phyloP scores from a whole-genome alignment of 1,140 invertebrate genomes.

The Liolophura sinensis region DNA sequence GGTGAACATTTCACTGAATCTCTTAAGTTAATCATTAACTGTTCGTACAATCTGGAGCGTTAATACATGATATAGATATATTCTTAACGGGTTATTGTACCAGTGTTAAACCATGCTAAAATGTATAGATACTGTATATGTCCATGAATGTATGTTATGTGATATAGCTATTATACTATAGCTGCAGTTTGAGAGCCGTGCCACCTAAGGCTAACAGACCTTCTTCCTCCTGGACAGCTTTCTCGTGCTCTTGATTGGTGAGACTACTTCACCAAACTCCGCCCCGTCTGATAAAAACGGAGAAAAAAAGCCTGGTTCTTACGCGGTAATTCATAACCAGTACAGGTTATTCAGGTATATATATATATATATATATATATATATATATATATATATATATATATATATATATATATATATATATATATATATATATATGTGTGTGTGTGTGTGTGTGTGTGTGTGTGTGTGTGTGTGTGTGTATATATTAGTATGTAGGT shows the following conservation, averaged over 20 bases:
- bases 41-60: too few relatives aligned
- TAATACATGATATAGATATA: too few relatives aligned
- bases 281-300: neutral
- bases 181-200: too few relatives aligned
- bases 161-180: too few relatives aligned
- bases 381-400: constrained; percentile 8
- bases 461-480: constrained; percentile 12
- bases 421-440: constrained; percentile 9
- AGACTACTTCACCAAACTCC: constrained; percentile 1
- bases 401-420: constrained; percentile 6
- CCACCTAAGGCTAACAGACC: neutral
- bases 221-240: neutral
- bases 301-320: neutral
- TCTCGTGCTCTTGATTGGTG: neutral
- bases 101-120: too few relatives aligned
- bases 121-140: too few relatives aligned
- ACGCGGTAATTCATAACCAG: neutral
- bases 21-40: too few relatives aligned
- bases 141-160: too few relatives aligned
- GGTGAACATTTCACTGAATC: too few relatives aligned
- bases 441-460: constrained; percentile 5
- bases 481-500: neutral
- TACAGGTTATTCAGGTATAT: neutral
- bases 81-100: too few relatives aligned
- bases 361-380: constrained; percentile 7